Evolutionary conservation across 2,888 invertebrate genomes (phyloP), one percentile per base, ranked within the genome.

Genomic region (Nipponacmea schrenckii): DNA sequence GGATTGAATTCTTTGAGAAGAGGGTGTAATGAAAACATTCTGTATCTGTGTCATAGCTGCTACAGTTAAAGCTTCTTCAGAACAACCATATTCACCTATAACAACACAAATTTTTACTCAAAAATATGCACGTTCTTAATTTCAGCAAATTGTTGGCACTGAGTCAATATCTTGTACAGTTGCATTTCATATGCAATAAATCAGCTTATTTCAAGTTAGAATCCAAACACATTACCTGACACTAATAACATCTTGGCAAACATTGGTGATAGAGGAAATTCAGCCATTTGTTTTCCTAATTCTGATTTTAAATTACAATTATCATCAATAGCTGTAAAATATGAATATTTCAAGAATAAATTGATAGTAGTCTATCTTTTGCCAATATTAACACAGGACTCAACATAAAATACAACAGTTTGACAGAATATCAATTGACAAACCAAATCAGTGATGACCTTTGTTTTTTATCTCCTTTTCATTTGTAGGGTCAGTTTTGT

Each of bases 11-110:
- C 86, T 89, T 76, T 81, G 8, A 72, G 92, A 93, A 0, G 91
- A 90, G 0, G 95, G 94, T 74, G 93, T 93, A 0, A 93, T 90
- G 85, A 96, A 97, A 0, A 97, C 92, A 68, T 94, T 94, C 88
- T 98, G 96, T 2, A 98, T 95, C 91, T 99, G 98, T 48, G 98
- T 90, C 95, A 98, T 95, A 0, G 97, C 93, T 5, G 96, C 92
- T 77, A 99, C 95, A 0, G 94, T 94, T 1, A 96, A 89, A 0
- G 96, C 94, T 89, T 99, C 98, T 78, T 96, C 95, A 0, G 96
- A 94, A 85, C 98, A 99, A 0, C 94, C 95, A 90, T 94, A 94
- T 82, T 96, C 93, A 65, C 92, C 95, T 84, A 79, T 27, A 79
- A 78, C 67, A 48, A 64, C 46, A 62, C 31, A 67, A 56, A 64